These are phyloP conservation scores for Heliangelus exortis DNA, from an alignment of 2,797 vertebrate species.

Conservation along the genomic window DNA sequence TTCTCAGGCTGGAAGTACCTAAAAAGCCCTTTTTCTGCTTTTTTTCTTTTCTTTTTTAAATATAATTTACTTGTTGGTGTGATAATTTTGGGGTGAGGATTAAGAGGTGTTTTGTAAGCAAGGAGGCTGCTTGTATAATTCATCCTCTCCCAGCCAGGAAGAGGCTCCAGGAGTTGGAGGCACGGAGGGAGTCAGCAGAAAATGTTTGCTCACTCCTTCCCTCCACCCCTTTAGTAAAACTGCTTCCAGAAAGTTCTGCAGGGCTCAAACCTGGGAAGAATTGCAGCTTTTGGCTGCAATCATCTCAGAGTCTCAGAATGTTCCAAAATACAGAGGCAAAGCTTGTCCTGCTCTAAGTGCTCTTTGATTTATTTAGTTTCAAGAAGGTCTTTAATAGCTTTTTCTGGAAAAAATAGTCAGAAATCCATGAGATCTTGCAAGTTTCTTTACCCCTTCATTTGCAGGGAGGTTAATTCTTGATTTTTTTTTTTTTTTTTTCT, in stretches of 20 bases:
- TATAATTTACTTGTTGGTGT: background rate
- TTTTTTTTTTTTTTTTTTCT: background rate
- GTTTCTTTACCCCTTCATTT: background rate
- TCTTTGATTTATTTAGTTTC: background rate
- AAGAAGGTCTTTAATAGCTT: background rate
- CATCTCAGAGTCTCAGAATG: too few relatives aligned
- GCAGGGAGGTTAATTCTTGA: background rate
- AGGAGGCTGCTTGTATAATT: background rate
- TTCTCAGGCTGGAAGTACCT: background rate
- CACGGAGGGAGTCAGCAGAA: background rate
- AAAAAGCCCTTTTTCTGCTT: background rate
- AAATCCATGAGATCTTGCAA: background rate
- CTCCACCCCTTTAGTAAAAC: background rate
- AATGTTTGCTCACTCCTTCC: background rate
- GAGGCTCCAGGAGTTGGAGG: background rate
- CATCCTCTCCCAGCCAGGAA: background rate
- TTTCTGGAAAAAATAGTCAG: background rate
- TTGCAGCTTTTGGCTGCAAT: background rate
- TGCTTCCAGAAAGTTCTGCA: conserved; percentile 61
- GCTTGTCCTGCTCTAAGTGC: background rate
- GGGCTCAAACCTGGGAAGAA: background rate
- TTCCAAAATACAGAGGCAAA: background rate
- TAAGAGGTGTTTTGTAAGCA: background rate
- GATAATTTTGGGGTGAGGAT: background rate
- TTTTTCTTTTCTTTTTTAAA: too few relatives aligned